A percentile compares a stretch with the other conserved stretches of the same genome.
phyloP scores from a whole-genome alignment of 2,888 invertebrate genomes.

The Cataglyphis livida region DNA sequence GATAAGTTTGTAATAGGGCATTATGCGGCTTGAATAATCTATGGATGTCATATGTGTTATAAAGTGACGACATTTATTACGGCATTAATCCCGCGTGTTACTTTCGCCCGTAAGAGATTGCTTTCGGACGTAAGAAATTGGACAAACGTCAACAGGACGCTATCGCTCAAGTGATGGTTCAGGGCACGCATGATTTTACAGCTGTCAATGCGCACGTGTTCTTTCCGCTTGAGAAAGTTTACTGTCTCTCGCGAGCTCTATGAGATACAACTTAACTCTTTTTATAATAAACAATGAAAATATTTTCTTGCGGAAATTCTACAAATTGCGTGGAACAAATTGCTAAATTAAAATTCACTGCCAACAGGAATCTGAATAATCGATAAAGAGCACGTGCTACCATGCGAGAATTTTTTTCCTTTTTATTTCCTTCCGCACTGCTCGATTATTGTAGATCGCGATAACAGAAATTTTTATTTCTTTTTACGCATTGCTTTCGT shows the following conservation, averaged over 20 bases:
- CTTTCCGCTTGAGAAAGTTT: conserved; percentile 55
- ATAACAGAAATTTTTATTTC: not conserved
- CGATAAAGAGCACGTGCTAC: conserved; percentile 28
- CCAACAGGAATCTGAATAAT: conserved; percentile 34
- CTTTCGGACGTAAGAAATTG: not conserved
- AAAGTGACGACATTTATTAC: not conserved
- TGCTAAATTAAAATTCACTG: conserved; percentile 29
- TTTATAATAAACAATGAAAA: conserved; percentile 47
- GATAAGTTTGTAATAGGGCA: not conserved
- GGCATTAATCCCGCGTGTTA: not conserved
- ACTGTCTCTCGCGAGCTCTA: conserved; percentile 12
- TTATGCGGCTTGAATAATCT: conserved; percentile 3
- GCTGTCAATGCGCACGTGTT: conserved; percentile 33
- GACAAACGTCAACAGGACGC: not conserved
- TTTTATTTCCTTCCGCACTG: not conserved
- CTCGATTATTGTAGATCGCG: not conserved
- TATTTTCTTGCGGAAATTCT: conserved; percentile 1
- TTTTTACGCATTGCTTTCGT: not conserved
- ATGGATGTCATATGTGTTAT: not conserved
- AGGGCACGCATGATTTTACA: not conserved
- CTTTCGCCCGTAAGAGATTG: not conserved
- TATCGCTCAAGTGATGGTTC: not conserved
- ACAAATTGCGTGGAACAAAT: conserved; percentile 29
- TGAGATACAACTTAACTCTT: conserved; percentile 63
- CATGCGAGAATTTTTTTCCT: not conserved